phyloP scores from a whole-genome alignment of 1,140 invertebrate species.

The Scaptodrosophila lebanonensis region DNA sequence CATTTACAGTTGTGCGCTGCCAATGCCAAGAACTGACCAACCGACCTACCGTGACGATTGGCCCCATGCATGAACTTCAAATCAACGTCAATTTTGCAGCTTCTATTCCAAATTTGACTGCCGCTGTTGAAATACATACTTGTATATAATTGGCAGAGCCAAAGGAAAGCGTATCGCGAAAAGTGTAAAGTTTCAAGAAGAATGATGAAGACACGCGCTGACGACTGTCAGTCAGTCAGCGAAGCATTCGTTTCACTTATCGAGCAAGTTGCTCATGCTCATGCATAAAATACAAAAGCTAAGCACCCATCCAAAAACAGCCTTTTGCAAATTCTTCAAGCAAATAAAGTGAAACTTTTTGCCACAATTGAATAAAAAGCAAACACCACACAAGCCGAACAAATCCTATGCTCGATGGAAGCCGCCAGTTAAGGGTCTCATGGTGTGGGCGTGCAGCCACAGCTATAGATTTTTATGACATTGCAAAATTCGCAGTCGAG shows the following conservation, averaged over 20 bases:
- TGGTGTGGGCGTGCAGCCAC: neutral
- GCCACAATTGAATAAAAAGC: slow-evolving; percentile 51
- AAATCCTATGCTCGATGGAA: no score
- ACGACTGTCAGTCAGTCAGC: no score
- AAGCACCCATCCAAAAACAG: slow-evolving; percentile 3
- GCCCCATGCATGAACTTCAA: no score
- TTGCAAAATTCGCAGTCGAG: slow-evolving; percentile 47
- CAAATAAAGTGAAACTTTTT: slow-evolving; percentile 51
- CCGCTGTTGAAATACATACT: no score
- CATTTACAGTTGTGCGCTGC: neutral
- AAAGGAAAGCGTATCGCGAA: no score
- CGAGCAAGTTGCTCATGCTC: slow-evolving; percentile 16
- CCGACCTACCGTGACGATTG: slow-evolving; percentile 41
- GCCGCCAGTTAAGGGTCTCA: slow-evolving; percentile 13
- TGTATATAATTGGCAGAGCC: no score
- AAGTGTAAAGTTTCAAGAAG: no score
- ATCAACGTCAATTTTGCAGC: no score
- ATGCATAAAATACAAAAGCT: slow-evolving; percentile 12
- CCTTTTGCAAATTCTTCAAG: slow-evolving; percentile 18
- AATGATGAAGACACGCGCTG: no score
- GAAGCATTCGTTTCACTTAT: no score
- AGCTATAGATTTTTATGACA: slow-evolving; percentile 39
- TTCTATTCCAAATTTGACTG: no score
- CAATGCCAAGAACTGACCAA: slow-evolving; percentile 64
- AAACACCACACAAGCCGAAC: no score